Percentiles rank a stretch among this genome's conserved stretches.
phyloP scores from a whole-genome alignment of 2,888 invertebrate species.

The Achlya flavicornis region DNA sequence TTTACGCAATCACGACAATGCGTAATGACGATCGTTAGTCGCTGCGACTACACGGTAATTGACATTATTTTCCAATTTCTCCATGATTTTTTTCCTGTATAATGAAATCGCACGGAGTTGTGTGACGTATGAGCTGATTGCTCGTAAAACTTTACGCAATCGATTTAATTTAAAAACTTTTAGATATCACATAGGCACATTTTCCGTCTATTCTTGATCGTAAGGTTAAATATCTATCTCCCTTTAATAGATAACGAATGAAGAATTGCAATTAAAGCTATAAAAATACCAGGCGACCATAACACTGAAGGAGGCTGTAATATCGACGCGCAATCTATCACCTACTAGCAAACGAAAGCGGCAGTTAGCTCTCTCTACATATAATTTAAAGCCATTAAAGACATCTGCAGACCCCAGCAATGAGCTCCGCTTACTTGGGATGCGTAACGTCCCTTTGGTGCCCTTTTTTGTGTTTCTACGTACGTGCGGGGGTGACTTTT shows the following conservation, averaged over 20 bases:
- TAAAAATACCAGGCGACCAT: conserved; percentile 27
- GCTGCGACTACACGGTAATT: conserved; percentile 73
- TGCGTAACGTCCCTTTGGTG: conserved; percentile 79
- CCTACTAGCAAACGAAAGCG: conserved; percentile 58
- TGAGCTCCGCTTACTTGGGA: conserved; percentile 80
- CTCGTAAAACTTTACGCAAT: conserved; percentile 15
- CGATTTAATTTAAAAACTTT: neutral
- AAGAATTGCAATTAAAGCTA: conserved; percentile 17
- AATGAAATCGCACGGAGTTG: conserved; percentile 70
- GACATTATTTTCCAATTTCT: conserved; percentile 82
- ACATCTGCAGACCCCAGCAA: conserved; percentile 82
- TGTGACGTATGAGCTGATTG: conserved; percentile 46
- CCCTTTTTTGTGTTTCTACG: conserved; percentile 80
- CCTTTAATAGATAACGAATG: conserved; percentile 4
- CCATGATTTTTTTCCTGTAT: conserved; percentile 61
- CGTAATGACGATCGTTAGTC: conserved; percentile 79
- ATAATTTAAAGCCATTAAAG: conserved; percentile 84
- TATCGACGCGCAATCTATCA: conserved; percentile 67
- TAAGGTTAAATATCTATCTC: neutral
- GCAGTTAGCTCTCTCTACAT: conserved; percentile 81
- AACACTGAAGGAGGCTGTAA: conserved; percentile 26
- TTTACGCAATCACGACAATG: conserved; percentile 79
- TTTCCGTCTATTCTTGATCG: neutral
- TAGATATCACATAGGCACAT: too few species aligned
- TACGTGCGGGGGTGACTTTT: conserved; percentile 82